Percentiles rank a stretch among this genome's conserved stretches.
Conservation (phyloP, 2,888 invertebrate genomes). For the Scaptomyza polygonia region DNA sequence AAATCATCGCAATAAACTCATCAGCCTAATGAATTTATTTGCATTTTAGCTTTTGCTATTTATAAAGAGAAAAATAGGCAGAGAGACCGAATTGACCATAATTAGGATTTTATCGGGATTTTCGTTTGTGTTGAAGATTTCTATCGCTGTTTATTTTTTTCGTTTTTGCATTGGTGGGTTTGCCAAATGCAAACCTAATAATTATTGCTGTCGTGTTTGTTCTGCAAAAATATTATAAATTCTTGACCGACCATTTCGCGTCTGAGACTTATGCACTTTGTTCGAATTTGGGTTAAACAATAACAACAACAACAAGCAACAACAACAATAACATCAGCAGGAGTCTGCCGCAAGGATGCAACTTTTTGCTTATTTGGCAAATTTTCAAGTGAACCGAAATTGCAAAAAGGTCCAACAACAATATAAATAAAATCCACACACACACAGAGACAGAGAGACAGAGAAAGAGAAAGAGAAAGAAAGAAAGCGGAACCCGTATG, state of each 20-base stretch:
- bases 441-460: not conserved
- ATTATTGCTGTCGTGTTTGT: slow-evolving; percentile 33
- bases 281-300: slow-evolving; percentile 63
- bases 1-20: slow-evolving; percentile 20
- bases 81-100: not conserved
- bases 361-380: slow-evolving; percentile 77
- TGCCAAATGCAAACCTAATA: slow-evolving; percentile 39
- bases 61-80: not conserved
- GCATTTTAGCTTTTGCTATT: slow-evolving; percentile 18
- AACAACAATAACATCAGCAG: slow-evolving; percentile 11
- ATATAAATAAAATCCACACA: slow-evolving; percentile 57
- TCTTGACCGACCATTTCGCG: not conserved
- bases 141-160: not conserved
- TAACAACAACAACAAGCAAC: slow-evolving; percentile 33
- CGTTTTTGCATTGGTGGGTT: not conserved
- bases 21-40: slow-evolving; percentile 37
- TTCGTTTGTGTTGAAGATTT: not conserved
- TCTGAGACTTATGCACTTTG: slow-evolving; percentile 66
- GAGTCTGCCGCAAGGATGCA: slow-evolving; percentile 46
- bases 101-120: not conserved
- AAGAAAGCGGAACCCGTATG: not conserved
- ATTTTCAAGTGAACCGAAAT: slow-evolving; percentile 70
- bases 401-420: slow-evolving; percentile 48
- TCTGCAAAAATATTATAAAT: slow-evolving; percentile 25
- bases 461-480: slow-evolving; percentile 1